Conservation (phyloP, 2,888 invertebrate genomes). For the Tromatobia lineatoria region DNA sequence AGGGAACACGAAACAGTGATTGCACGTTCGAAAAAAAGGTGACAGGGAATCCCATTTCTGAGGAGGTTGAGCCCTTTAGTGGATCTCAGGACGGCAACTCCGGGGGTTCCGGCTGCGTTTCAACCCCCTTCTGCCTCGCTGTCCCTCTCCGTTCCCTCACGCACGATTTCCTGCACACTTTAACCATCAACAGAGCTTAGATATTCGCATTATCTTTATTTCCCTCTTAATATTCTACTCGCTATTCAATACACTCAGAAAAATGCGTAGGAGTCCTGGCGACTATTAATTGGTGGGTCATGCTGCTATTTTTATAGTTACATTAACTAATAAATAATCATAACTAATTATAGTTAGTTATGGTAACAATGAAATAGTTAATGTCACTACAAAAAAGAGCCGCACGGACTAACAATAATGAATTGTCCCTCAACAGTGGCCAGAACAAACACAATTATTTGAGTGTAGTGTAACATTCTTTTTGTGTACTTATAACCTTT, state of each 20-base stretch:
- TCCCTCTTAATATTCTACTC: background rate
- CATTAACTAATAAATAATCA: too few relatives aligned
- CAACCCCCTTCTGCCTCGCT: slow-evolving; percentile 27
- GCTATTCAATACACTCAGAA: too few relatives aligned
- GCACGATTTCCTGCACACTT: slow-evolving; percentile 77
- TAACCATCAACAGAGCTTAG: slow-evolving; percentile 67
- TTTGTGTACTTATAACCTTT: background rate
- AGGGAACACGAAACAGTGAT: slow-evolving; percentile 6
- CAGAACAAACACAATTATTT: too few relatives aligned
- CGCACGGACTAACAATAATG: too few relatives aligned
- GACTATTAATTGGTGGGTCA: too few relatives aligned
- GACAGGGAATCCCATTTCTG: slow-evolving; percentile 19
- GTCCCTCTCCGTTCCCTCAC: slow-evolving; percentile 69
- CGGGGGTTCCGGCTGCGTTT: slow-evolving; percentile 20
- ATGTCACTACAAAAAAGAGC: too few relatives aligned
- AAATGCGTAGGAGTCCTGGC: too few relatives aligned
- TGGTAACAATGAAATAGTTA: too few relatives aligned
- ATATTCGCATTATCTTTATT: slow-evolving; percentile 32
- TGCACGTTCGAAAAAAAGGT: slow-evolving; percentile 18
- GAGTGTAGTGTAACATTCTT: too few relatives aligned
- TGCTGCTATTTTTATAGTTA: too few relatives aligned
- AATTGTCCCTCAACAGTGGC: too few relatives aligned
- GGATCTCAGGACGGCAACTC: slow-evolving; percentile 21
- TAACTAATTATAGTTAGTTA: too few relatives aligned
- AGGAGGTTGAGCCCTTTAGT: slow-evolving; percentile 18